Percentiles rank a stretch among this genome's conserved stretches.
Conservation (phyloP, 2,888 invertebrate genomes). For the Synanthedon tipuliformis region DNA sequence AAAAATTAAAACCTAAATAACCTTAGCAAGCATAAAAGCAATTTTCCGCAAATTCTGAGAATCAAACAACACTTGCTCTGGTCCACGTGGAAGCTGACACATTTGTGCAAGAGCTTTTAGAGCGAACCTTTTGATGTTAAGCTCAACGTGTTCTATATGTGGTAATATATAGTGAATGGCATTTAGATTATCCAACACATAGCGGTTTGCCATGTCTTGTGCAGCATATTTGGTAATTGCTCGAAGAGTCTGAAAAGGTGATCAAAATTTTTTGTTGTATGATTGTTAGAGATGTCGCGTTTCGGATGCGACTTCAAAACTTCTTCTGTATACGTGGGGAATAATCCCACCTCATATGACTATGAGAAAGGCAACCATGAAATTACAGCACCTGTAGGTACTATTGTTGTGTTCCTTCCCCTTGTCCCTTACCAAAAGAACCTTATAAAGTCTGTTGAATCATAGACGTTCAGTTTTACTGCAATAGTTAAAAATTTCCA, state of each 20-base stretch:
- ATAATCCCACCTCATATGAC: not conserved
- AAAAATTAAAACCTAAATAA: constrained; percentile 10
- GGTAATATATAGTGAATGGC: constrained; percentile 44
- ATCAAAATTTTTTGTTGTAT: not conserved
- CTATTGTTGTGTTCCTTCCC: too few relatives aligned
- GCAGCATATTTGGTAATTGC: constrained; percentile 57
- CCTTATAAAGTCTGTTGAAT: too few relatives aligned
- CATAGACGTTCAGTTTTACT: too few relatives aligned
- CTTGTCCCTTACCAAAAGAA: too few relatives aligned
- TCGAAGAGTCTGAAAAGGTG: constrained; percentile 38
- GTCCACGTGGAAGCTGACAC: constrained; percentile 54
- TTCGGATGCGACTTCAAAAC: too few relatives aligned
- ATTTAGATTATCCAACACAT: constrained; percentile 32
- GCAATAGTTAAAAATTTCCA: too few relatives aligned
- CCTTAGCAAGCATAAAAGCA: constrained; percentile 45
- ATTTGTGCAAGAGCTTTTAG: constrained; percentile 65
- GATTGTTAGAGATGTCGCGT: not conserved
- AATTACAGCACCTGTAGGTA: too few relatives aligned
- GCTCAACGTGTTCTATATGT: constrained; percentile 45
- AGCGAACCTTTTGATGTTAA: constrained; percentile 60
- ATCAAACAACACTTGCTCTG: constrained; percentile 47
- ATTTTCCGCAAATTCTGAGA: constrained; percentile 49
- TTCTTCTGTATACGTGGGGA: not conserved
- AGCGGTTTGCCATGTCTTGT: constrained; percentile 49
- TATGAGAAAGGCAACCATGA: too few relatives aligned